These are phyloP conservation scores for Chironomus striatipennis DNA, from an alignment of 1,140 invertebrate genomes.

Conservation along the genomic window DNA sequence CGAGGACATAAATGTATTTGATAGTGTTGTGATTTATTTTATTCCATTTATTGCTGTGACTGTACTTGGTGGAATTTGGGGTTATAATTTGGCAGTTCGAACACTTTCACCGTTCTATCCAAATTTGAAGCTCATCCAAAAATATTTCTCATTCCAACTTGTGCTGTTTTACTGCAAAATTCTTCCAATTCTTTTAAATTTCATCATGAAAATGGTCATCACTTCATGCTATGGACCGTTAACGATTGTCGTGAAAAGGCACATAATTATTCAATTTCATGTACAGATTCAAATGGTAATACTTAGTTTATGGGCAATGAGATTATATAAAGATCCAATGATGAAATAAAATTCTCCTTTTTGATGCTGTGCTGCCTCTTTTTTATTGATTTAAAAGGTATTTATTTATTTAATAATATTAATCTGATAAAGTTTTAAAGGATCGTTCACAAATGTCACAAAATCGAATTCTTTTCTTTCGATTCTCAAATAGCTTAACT, in stretches of 20 bases:
- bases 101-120: background rate
- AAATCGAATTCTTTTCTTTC: no score
- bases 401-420: no score
- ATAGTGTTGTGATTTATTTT: background rate
- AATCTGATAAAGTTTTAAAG: no score
- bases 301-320: background rate
- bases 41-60: background rate
- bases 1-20: background rate
- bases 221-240: background rate
- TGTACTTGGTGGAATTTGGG: background rate
- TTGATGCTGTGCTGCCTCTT: no score
- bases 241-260: background rate
- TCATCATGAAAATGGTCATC: background rate
- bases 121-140: background rate
- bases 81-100: background rate
- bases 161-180: background rate
- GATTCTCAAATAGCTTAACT: no score
- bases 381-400: no score
- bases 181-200: background rate
- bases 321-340: constrained; percentile 1
- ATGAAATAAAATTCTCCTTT: no score
- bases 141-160: constrained; percentile 7
- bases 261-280: background rate
- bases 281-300: background rate
- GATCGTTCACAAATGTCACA: no score